Evolutionary conservation across 2,888 invertebrate species (phyloP).

Genomic region (Cyrtodaria siliqua): DNA sequence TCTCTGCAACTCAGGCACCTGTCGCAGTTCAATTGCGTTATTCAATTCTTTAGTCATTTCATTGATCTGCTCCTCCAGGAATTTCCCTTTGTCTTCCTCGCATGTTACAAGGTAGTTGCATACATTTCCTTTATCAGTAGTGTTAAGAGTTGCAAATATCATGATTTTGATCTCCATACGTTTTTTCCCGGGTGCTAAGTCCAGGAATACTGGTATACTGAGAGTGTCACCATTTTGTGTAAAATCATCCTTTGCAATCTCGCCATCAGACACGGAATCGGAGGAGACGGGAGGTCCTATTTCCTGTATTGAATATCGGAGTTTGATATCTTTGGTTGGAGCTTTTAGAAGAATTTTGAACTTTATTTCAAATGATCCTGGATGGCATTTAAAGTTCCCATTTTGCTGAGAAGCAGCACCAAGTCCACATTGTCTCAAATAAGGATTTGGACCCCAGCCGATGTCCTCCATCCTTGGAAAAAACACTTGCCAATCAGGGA

Average conservation of each 20-base stretch:
- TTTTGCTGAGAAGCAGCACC: slow-evolving; percentile 31
- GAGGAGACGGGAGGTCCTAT: slow-evolving; percentile 16
- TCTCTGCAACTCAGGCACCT: neutral
- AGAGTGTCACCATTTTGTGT: slow-evolving; percentile 31
- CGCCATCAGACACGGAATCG: neutral
- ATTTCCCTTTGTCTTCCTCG: neutral
- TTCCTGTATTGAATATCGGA: slow-evolving; percentile 4
- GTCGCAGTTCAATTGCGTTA: neutral
- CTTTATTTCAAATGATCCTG: slow-evolving; percentile 36
- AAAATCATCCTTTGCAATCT: neutral
- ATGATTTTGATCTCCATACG: slow-evolving; percentile 49
- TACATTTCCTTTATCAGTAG: slow-evolving; percentile 30
- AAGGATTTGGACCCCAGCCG: slow-evolving; percentile 80
- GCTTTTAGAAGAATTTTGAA: slow-evolving; percentile 38
- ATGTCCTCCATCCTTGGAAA: slow-evolving; percentile 74
- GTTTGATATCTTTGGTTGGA: slow-evolving; percentile 25
- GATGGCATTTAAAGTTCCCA: slow-evolving; percentile 36
- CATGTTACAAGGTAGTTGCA: slow-evolving; percentile 27
- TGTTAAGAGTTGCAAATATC: slow-evolving; percentile 39
- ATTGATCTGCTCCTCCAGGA: neutral
- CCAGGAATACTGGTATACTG: slow-evolving; percentile 43
- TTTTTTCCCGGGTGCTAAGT: neutral
- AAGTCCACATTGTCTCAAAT: slow-evolving; percentile 52
- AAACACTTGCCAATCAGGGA: slow-evolving; percentile 60
- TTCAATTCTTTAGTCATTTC: neutral